Conservation (phyloP, 2,797 vertebrate species). For the Pseudotriccus pelzelni region DNA sequence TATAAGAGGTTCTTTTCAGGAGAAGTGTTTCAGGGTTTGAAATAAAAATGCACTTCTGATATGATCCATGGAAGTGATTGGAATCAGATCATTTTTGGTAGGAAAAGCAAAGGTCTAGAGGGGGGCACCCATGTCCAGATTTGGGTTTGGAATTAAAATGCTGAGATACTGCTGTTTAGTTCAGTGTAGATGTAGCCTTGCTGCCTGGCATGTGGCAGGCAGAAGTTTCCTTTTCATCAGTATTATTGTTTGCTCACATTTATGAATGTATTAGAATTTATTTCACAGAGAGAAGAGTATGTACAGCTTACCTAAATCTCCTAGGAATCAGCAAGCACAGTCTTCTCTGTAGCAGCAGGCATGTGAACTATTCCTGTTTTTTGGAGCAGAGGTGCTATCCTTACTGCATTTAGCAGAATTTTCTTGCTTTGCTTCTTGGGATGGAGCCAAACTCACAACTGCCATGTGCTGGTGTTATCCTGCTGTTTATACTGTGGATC, state of each 20-base stretch:
- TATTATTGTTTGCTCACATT: not conserved
- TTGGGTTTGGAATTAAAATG: not conserved
- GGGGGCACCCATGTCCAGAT: not conserved
- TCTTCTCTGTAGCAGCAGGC: not conserved
- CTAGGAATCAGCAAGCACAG: not conserved
- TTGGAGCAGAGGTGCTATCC: not conserved
- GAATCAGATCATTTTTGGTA: not conserved
- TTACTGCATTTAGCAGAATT: conserved; percentile 10
- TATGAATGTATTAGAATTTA: not conserved
- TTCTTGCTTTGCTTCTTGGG: not conserved
- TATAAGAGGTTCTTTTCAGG: not conserved
- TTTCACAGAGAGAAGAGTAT: not conserved
- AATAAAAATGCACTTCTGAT: not conserved
- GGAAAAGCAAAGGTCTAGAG: not conserved
- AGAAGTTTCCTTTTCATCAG: not conserved
- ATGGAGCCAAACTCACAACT: not conserved
- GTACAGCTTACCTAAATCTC: not conserved
- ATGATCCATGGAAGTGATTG: not conserved
- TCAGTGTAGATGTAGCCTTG: not conserved
- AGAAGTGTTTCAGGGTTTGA: not conserved
- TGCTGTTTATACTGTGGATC: conserved; percentile 9
- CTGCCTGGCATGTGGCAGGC: not conserved
- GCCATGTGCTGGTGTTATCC: not conserved
- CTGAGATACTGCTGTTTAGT: not conserved
- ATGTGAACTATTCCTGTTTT: not conserved